Conservation (phyloP, 2,888 invertebrate species). For the Eustalomyia histrio region DNA sequence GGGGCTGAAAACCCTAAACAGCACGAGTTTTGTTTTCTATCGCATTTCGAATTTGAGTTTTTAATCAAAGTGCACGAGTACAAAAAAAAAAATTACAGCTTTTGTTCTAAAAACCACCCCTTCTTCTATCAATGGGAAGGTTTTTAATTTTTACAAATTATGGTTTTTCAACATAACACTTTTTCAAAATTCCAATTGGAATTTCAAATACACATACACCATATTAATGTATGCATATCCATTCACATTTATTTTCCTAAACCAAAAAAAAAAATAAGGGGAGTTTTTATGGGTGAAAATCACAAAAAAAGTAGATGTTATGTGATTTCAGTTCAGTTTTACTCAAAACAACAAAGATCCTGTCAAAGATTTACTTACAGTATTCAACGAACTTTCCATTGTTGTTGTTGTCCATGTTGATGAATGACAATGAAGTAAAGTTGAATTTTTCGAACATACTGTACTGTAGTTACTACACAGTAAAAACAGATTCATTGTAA, state of each 20-base stretch:
- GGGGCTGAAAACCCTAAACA: conserved; percentile 62
- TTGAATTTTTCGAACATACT: conserved; percentile 26
- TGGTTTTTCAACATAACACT: conserved; percentile 24
- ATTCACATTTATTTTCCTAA: not conserved
- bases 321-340: conserved; percentile 16
- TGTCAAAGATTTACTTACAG: conserved; percentile 52
- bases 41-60: conserved; percentile 44
- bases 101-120: conserved; percentile 37
- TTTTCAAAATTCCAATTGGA: conserved; percentile 57
- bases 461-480: conserved; percentile 13
- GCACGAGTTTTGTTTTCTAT: conserved; percentile 40
- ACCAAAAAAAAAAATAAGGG: conserved; percentile 11
- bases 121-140: conserved; percentile 27
- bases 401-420: conserved; percentile 56
- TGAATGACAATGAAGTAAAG: conserved; percentile 29
- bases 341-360: conserved; percentile 48
- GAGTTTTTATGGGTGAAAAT: conserved; percentile 22
- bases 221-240: conserved; percentile 19
- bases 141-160: conserved; percentile 52
- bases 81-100: conserved; percentile 49
- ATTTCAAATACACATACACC: conserved; percentile 39
- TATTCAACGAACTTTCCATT: conserved; percentile 38
- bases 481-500: not conserved
- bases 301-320: conserved; percentile 1
- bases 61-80: conserved; percentile 60